Base-by-base conservation (phyloP, 2,888 invertebrate species). In the Drosophila engyochracea region DNA sequence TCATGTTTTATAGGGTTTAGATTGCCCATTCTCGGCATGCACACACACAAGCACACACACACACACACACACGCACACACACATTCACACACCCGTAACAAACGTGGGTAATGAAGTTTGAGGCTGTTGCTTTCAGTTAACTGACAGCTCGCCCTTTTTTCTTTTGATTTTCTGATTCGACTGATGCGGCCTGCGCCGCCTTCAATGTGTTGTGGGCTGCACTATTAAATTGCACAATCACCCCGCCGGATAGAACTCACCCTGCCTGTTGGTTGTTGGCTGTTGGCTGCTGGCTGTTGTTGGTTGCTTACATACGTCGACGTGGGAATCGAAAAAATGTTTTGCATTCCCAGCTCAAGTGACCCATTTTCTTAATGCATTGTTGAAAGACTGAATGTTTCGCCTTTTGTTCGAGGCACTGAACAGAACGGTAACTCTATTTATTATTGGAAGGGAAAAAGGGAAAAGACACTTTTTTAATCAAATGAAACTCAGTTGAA, bases 51-150 rank as follows among this genome's bases (percentile, higher is more conserved):
- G 33, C 51, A 60, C 30, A 59, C 31, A 35, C 61, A 54, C 31
- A 33, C 61, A 35, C 57, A n/a, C n/a, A 3, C 6, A 25, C 59
- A 39, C 16, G 22, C 3, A 39, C 22, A 19, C 54, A 44, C 53
- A 58, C 35, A 47, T 14, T 31, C 35, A 25, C 31, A 33, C 44
- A 65, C 58, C 62, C 59, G 62, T 74, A 51, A 67, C 74, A 57
- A 71, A 70, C 69, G 72, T 78, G 74, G 76, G 76, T 84, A 89
- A 89, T 85, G 85, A 78, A 86, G 84, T 89, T 89, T 86, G 74
- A 81, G 81, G 79, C 85, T 85, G 86, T 86, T 81, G 89, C 89
- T 76, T 81, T 83, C 64, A 69, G 78, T 59, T 75, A 70, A 68
- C 83, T 85, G 84, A 83, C 76, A 61, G 60, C 51, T 81, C 69